A percentile compares a stretch with the other conserved stretches of the same genome.
phyloP scores from a whole-genome alignment of 1,140 invertebrate species.

The Ips nitidus region DNA sequence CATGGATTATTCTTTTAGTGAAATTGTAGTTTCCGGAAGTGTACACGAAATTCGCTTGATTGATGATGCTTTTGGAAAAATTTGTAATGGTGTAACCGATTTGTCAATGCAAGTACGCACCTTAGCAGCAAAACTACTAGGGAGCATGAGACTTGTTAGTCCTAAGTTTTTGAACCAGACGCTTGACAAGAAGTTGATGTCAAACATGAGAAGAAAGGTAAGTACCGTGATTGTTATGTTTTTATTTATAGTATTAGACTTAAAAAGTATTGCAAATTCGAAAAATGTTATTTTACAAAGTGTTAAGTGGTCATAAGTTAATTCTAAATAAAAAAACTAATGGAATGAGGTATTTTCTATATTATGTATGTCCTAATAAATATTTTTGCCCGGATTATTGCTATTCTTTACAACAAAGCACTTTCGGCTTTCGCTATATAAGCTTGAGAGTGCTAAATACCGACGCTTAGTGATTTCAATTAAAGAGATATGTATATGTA shows the following conservation, averaged over 20 bases:
- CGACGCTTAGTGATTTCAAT: too few relatives aligned
- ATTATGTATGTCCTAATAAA: too few relatives aligned
- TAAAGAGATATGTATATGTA: too few relatives aligned
- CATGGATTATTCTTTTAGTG: conserved; percentile 51
- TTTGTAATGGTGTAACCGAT: conserved; percentile 93
- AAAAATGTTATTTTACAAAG: too few relatives aligned
- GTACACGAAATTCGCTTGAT: conserved; percentile 81
- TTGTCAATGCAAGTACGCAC: conserved; percentile 83
- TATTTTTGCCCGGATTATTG: too few relatives aligned
- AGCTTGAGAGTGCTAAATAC: too few relatives aligned
- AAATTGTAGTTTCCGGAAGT: conserved; percentile 65
- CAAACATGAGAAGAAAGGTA: conserved; percentile 76
- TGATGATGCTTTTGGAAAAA: conserved; percentile 95
- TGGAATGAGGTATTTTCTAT: too few relatives aligned
- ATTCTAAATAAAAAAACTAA: background rate
- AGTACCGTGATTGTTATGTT: background rate
- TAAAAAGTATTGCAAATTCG: too few relatives aligned
- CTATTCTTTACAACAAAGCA: too few relatives aligned
- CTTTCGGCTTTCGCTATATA: too few relatives aligned
- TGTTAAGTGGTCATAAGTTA: background rate
- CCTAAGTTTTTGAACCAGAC: conserved; percentile 92
- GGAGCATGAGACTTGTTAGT: conserved; percentile 85
- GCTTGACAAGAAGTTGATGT: conserved; percentile 98
- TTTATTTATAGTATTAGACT: background rate
- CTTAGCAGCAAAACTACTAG: conserved; percentile 77